Percentiles rank a stretch among this genome's conserved stretches.
phyloP scores from a whole-genome alignment of 2,113 vertebrate genomes.

The Pedionomus torquatus region DNA sequence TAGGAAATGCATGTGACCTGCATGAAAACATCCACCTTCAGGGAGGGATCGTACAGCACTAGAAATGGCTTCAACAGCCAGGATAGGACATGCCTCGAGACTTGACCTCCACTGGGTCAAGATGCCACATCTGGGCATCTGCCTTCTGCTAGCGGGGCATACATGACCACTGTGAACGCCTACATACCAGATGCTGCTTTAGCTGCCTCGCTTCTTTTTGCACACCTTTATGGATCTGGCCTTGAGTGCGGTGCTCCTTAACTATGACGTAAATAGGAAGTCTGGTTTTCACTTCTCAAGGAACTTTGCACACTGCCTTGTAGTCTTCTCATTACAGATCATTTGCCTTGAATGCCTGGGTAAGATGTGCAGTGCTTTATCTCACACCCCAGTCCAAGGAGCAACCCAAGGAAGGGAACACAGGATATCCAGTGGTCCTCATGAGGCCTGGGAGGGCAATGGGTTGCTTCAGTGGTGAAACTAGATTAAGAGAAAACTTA shows the following conservation, averaged over 20 bases:
- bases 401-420: neutral
- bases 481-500: neutral
- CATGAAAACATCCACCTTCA: neutral
- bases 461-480: neutral
- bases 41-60: neutral
- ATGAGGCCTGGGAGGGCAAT: neutral
- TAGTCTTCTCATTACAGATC: neutral
- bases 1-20: too few relatives aligned
- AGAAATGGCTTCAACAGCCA: neutral
- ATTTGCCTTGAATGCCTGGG: neutral
- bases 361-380: neutral
- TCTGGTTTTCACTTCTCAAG: neutral
- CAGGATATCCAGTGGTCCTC: neutral
- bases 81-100: neutral
- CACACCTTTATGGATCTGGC: neutral
- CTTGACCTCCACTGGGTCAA: too few relatives aligned
- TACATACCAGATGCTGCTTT: rapidly evolving
- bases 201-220: neutral
- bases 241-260: neutral
- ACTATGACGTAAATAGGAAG: neutral
- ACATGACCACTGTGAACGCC: neutral
- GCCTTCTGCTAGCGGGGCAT: neutral
- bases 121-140: rapidly evolving
- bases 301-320: neutral
- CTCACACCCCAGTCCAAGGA: neutral